These are phyloP conservation scores for Eilema sororculum DNA, from an alignment of 2,888 invertebrate species.

Conservation along the genomic window DNA sequence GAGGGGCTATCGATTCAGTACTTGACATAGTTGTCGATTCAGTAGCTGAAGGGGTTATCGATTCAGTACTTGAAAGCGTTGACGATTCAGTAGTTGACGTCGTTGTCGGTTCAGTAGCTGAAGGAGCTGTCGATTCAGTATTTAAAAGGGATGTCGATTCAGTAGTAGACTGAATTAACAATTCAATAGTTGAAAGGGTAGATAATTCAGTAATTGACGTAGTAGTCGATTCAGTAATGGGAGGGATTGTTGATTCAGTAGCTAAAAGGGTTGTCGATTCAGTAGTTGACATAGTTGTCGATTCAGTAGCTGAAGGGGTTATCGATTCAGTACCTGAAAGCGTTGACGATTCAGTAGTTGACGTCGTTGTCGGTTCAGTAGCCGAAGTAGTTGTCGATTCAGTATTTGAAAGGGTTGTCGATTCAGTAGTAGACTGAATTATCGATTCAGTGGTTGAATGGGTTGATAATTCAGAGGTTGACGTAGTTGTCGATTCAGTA, in stretches of 20 bases:
- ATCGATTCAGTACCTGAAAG: background rate
- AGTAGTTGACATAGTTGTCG: background rate
- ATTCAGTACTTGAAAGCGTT: background rate
- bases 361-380: background rate
- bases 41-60: background rate
- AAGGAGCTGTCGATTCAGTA: background rate
- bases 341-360: background rate
- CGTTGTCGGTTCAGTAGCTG: background rate
- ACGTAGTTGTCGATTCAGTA: constrained; percentile 32
- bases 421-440: background rate
- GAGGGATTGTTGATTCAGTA: constrained; percentile 27
- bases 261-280: constrained; percentile 22
- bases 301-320: background rate
- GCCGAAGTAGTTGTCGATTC: background rate
- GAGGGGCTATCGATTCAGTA: background rate
- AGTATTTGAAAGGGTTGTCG: background rate
- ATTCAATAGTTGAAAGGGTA: background rate
- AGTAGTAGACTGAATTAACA: background rate
- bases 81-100: background rate
- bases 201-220: background rate
- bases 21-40: background rate
- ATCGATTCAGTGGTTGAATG: background rate
- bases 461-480: background rate
- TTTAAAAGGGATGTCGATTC: background rate
- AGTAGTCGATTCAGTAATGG: background rate